A percentile compares a stretch with the other conserved stretches of the same genome.
Evolutionary conservation across 2,888 invertebrate genomes (phyloP).

Genomic region (Mythimna ferrago): DNA sequence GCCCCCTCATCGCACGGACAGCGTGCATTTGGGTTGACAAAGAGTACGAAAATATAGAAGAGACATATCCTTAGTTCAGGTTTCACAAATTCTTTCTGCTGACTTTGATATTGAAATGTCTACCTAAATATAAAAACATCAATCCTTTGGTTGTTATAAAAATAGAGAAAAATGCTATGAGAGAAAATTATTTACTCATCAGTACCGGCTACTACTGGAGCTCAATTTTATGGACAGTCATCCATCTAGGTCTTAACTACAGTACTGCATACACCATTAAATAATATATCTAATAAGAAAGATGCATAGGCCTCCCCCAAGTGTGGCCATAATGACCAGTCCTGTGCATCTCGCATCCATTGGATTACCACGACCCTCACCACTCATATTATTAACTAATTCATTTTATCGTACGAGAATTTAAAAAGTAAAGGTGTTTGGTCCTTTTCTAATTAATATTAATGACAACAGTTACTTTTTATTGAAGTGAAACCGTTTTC

Average conservation of each 20-base stretch:
- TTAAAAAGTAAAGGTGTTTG: background rate
- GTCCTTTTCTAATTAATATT: background rate
- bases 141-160: too few species aligned
- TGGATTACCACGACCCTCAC: too few species aligned
- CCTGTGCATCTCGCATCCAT: too few species aligned
- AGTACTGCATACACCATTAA: background rate
- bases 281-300: background rate
- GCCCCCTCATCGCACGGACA: slow-evolving; percentile 73
- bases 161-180: background rate
- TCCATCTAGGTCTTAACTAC: background rate
- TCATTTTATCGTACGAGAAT: background rate
- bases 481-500: too few species aligned
- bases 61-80: background rate
- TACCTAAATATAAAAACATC: too few species aligned
- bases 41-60: slow-evolving; percentile 57
- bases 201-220: background rate
- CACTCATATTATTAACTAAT: background rate
- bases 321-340: too few species aligned
- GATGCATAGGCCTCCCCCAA: background rate
- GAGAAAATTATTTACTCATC: background rate
- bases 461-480: background rate
- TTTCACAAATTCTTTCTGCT: background rate
- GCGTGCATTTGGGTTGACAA: slow-evolving; percentile 63
- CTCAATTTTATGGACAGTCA: background rate
- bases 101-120: background rate